Evolutionary conservation across 2,888 invertebrate species (phyloP), one percentile per base, ranked within the genome.

Genomic region (Agrotis puta): DNA sequence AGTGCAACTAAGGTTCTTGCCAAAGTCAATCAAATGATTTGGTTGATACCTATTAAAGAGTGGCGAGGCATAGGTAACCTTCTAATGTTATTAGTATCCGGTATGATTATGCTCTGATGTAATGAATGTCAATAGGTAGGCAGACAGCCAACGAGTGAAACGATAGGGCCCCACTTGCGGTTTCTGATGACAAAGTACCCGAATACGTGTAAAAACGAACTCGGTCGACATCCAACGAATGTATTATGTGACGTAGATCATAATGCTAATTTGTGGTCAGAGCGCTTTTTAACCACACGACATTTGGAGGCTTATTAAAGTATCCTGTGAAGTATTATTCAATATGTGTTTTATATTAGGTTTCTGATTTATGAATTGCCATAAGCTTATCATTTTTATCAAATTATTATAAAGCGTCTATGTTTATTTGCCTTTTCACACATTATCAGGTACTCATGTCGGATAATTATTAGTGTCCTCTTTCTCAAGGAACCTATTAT

Each of bases 1-100:
- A 39, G 16, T 45, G 45, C n/a, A n/a, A 5, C 13, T 51, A n/a
- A 56, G 27, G 20, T 58, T 24, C 51, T 72, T 57, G 48, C 64
- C 50, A 56, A 65, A 79, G 48, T 77, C 72, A 67, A 63, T 72
- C 48, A 64, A 71, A 63, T 47, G 4, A 64, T 73, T 70, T 69
- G 57, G 57, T 82, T 82, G 80, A 87, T 88, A 11, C 39, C 39
- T 39, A 88, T 87, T 88, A 88, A 88, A 87, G 82, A 88, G 83
- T 85, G 76, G 87, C 81, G 81, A 85, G 79, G 79, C 53, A 64
- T 73, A 50, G 20, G 73, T 87, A 92, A 91, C 92, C 91, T 92
- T 93, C 91, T 92, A 89, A 90, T 87, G 87, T 90, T 86, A 77
- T 62, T 64, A 87, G 88, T 91, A 93, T 94, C 94, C 94, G 94